A percentile compares a stretch with the other conserved stretches of the same genome.
Evolutionary conservation across 2,797 vertebrate species (phyloP).

Genomic region (Acridotheres tristis): DNA sequence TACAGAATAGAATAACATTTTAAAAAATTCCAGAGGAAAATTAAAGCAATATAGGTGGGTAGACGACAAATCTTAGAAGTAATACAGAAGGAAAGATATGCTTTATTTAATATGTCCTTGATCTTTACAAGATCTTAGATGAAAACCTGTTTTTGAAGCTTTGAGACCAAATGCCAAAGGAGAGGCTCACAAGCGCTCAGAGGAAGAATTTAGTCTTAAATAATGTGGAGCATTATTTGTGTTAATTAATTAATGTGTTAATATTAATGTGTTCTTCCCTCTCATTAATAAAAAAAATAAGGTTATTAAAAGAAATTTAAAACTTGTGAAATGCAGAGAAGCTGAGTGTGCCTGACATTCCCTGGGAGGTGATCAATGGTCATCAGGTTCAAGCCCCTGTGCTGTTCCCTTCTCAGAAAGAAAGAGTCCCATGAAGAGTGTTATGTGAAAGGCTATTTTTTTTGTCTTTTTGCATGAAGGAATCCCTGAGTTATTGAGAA

Average conservation of each 20-base stretch:
- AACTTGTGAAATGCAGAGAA: not conserved
- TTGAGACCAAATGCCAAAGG: not conserved
- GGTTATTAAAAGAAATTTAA: not conserved
- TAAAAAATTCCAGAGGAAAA: not conserved
- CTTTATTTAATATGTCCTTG: not conserved
- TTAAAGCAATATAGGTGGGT: not conserved
- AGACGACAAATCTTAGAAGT: not conserved
- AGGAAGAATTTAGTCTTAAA: not conserved
- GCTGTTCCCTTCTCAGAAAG: not conserved
- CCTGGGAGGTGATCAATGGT: fast-evolving
- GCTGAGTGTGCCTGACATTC: not conserved
- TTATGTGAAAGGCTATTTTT: not conserved
- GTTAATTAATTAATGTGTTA: too few species aligned
- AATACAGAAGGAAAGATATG: not conserved
- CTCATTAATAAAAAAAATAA: not conserved
- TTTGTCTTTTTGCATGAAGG: not conserved
- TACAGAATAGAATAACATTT: not conserved
- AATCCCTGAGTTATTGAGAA: not conserved
- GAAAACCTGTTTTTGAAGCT: not conserved
- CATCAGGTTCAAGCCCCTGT: not conserved
- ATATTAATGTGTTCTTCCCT: not conserved
- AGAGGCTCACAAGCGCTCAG: not conserved
- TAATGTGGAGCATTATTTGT: not conserved
- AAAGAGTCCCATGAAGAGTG: fast-evolving
- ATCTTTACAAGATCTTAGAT: not conserved